Percentiles rank a stretch among this genome's conserved stretches.
Evolutionary conservation across 2,797 vertebrate species (phyloP).

Genomic region (Oceanodroma leucorhoa): DNA sequence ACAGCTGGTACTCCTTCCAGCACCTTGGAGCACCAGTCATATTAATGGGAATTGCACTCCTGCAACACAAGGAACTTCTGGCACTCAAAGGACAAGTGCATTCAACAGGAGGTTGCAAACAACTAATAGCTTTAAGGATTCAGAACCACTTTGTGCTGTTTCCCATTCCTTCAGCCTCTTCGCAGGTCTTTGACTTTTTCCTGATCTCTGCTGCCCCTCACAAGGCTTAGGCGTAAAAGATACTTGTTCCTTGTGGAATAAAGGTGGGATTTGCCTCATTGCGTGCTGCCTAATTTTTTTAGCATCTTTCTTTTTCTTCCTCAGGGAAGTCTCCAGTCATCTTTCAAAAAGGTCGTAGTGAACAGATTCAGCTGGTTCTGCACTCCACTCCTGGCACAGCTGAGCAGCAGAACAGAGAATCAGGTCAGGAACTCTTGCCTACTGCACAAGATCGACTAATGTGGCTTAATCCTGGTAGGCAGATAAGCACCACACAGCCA

Average conservation of each 20-base stretch:
- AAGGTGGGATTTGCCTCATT: neutral
- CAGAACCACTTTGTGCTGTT: neutral
- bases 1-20: neutral
- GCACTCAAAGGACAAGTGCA: neutral
- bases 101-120: neutral
- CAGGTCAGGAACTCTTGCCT: neutral
- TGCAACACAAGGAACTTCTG: neutral
- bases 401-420: neutral
- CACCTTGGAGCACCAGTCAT: neutral
- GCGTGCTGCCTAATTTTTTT: neutral
- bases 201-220: neutral
- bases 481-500: neutral
- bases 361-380: neutral
- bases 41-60: no score
- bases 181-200: neutral
- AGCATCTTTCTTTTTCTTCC: neutral
- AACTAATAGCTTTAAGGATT: neutral
- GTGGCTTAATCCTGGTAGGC: fast-evolving
- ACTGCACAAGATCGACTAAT: neutral
- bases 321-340: neutral
- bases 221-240: neutral
- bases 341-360: neutral
- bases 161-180: neutral
- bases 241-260: neutral
- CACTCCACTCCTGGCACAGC: neutral